Percentiles rank a stretch among this genome's conserved stretches.
phyloP scores from a whole-genome alignment of 2,888 invertebrate genomes.

The Drosophila limbata region DNA sequence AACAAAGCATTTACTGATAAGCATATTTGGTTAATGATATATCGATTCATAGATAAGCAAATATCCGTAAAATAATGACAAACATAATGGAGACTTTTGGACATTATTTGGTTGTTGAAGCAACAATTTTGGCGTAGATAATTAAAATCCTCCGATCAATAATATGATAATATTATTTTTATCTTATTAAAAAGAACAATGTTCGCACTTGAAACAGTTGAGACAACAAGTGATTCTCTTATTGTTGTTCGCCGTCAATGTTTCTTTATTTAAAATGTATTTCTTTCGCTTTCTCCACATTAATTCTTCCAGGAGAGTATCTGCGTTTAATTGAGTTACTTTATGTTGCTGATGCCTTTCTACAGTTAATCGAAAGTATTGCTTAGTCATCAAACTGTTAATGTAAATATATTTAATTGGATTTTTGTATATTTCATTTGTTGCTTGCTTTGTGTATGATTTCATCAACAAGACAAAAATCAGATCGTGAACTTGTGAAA shows the following conservation, averaged over 20 bases:
- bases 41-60: constrained; percentile 22
- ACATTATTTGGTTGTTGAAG: constrained; percentile 1
- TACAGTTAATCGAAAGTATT: neutral
- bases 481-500: neutral
- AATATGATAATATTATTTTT: neutral
- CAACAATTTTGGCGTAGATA: neutral
- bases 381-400: constrained; percentile 37
- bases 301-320: neutral
- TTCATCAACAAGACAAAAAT: constrained; percentile 27
- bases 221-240: neutral
- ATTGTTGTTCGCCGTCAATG: neutral
- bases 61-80: constrained; percentile 3
- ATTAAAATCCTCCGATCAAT: neutral
- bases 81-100: neutral
- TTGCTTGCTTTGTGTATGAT: constrained; percentile 9
- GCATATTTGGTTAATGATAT: constrained; percentile 5
- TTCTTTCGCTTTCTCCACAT: constrained; percentile 1
- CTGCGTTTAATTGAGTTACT: neutral
- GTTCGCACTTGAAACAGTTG: neutral
- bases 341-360: constrained; percentile 4
- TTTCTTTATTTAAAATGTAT: neutral
- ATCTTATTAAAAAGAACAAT: neutral
- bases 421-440: neutral
- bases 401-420: constrained; percentile 7
- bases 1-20: constrained; percentile 19